Evolutionary conservation across 2,113 vertebrate species (phyloP), one percentile per base, ranked within the genome.

Genomic region (Mus pahari): DNA sequence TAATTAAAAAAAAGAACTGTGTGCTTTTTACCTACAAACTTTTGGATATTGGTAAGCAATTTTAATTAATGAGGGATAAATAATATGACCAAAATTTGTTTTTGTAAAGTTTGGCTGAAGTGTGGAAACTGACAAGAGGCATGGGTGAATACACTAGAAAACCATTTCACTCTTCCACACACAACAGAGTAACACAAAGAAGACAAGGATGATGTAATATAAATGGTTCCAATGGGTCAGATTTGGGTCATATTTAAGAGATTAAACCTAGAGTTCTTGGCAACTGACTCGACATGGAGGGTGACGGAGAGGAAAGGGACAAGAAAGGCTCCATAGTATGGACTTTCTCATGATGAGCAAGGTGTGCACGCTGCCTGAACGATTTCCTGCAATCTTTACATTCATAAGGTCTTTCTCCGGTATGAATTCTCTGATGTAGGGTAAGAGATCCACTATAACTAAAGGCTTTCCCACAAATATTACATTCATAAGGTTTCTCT

Each of bases 391-490:
- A 98, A 36, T 97, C 96, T 22, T 94, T 97, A 50, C 97, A 98
- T n/a, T 96, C 96, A 13, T 97, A 97, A 28, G 97, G 97, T 13
- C 86, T 95, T 42, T 98, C 97, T 48, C 97, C 97, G 1, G 96
- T 98, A 28, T 98, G 97, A 42, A 98, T 98, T 71, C 97, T 93
- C 50, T 97, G 97, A 53, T 98, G 98, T 7, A 97, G 95, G 39
- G 97, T 97, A 16, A 98, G 97, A 70, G 97, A 97, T 3, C 97
- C 97, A 60, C 97, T 97, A 0, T 98, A 97, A 84, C 97, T 98
- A 39, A 98, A 98, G 73, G 95, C 96, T 48, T 98, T 98, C 70
- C 98, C 98, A 82, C 98, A 98, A 16, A 96, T 36, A 3, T 70
- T 91, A 66, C 97, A 98, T 45, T 88, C 96, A 1, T 97, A 98